phyloP scores from a whole-genome alignment of 2,113 vertebrate genomes.

The Stegostoma tigrinum region DNA sequence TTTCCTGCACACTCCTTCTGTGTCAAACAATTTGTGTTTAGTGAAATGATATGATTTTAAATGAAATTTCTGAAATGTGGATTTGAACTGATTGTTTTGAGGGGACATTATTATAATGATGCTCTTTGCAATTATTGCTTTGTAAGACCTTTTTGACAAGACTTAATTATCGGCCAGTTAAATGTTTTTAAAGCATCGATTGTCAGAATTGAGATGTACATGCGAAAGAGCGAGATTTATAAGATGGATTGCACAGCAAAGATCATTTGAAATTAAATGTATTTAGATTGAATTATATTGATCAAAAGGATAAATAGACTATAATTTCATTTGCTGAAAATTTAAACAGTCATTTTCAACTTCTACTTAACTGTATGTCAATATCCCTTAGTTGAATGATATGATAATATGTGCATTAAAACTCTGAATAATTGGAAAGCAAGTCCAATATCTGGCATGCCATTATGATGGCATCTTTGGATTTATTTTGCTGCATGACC shows the following conservation, averaged over 20 bases:
- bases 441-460: slow-evolving; percentile 32
- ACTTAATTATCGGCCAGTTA: slow-evolving; percentile 89
- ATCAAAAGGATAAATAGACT: slow-evolving; percentile 93
- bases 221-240: slow-evolving; percentile 63
- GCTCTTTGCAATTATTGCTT: slow-evolving; percentile 72
- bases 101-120: slow-evolving; percentile 33
- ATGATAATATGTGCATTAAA: slow-evolving; percentile 59
- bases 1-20: background rate
- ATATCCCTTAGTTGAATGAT: slow-evolving; percentile 93
- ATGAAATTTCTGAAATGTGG: slow-evolving; percentile 5
- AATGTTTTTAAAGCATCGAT: slow-evolving; percentile 98
- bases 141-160: slow-evolving; percentile 83
- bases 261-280: slow-evolving; percentile 58
- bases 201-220: slow-evolving; percentile 79
- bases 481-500: slow-evolving; percentile 30
- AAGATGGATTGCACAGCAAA: slow-evolving; percentile 77
- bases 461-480: slow-evolving; percentile 30
- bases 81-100: slow-evolving; percentile 35
- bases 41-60: background rate
- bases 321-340: slow-evolving; percentile 96
- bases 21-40: background rate
- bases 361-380: slow-evolving; percentile 71
- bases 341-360: slow-evolving; percentile 88
- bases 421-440: slow-evolving; percentile 33
- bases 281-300: slow-evolving; percentile 52